Percentiles rank a stretch among this genome's conserved stretches.
These are phyloP conservation scores for Platycercus adscitus DNA, from an alignment of 2,113 vertebrate genomes.

Conservation along the genomic window DNA sequence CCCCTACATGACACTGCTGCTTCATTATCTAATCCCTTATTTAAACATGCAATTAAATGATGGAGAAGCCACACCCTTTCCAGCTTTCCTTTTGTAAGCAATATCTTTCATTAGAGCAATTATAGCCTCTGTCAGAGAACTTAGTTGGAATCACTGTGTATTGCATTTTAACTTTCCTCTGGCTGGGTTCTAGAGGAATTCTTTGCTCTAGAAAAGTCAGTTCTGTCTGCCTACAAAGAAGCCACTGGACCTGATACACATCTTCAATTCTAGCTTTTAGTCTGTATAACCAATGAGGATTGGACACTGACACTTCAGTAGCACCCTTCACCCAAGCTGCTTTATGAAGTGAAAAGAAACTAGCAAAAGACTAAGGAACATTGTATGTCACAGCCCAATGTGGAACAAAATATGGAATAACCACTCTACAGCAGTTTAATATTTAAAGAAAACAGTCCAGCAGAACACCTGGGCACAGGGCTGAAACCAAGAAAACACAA, in stretches of 20 bases:
- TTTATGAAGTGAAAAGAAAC: background rate
- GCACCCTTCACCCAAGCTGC: background rate
- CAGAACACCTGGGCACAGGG: background rate
- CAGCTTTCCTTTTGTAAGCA: background rate
- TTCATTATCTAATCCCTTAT: conserved; percentile 13
- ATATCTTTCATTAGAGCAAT: background rate
- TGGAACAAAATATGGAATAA: background rate
- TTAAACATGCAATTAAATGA: background rate
- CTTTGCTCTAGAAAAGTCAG: background rate
- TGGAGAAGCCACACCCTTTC: background rate
- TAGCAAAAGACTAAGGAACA: background rate
- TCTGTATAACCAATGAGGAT: background rate
- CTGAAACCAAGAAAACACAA: background rate
- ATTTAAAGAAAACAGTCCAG: background rate
- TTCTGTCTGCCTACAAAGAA: background rate
- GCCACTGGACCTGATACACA: background rate
- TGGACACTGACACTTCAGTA: background rate
- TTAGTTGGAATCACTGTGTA: background rate
- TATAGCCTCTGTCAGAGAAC: background rate
- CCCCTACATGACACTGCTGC: background rate
- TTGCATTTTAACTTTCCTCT: background rate
- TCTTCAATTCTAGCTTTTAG: background rate
- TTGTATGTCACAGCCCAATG: background rate
- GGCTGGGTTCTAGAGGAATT: background rate
- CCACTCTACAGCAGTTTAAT: background rate